A percentile compares a stretch with the other conserved stretches of the same genome.
Evolutionary conservation across 2,888 invertebrate genomes (phyloP).

Genomic region (Chirona hameri): DNA sequence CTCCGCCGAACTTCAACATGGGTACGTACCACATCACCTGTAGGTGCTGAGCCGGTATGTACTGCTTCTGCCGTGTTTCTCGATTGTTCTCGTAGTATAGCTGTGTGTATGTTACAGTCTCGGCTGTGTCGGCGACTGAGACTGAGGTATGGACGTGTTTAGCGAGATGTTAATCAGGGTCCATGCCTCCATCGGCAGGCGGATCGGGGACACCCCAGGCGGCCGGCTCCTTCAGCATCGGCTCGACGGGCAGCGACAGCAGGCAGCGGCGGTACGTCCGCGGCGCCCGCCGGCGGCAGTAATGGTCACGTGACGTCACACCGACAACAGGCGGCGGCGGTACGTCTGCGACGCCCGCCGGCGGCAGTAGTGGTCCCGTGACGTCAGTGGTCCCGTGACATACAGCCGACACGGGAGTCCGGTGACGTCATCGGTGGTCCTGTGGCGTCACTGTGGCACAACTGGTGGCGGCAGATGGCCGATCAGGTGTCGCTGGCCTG

Average conservation of each 20-base stretch:
- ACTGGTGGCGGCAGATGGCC: too few species aligned
- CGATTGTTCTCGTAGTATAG: too few species aligned
- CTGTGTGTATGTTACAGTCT: not conserved
- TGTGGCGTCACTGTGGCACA: too few species aligned
- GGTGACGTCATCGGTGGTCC: too few species aligned
- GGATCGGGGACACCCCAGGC: not conserved
- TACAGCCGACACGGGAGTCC: not conserved
- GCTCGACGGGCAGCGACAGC: not conserved
- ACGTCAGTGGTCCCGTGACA: too few species aligned
- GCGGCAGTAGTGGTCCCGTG: too few species aligned
- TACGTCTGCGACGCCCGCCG: not conserved
- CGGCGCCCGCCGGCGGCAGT: not conserved
- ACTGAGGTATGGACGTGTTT: not conserved
- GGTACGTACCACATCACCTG: constrained; percentile 48
- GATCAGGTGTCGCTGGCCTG: too few species aligned
- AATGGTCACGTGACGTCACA: not conserved
- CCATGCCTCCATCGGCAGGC: not conserved
- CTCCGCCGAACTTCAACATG: constrained; percentile 63
- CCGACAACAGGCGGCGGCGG: not conserved
- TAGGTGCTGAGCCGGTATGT: not conserved
- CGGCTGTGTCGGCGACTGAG: not conserved
- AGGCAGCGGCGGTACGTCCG: not conserved
- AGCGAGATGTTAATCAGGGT: too few species aligned
- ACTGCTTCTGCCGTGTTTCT: not conserved
- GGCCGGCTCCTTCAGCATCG: not conserved